Conservation (phyloP, 2,113 vertebrate genomes). For the Terrapene triunguis region DNA sequence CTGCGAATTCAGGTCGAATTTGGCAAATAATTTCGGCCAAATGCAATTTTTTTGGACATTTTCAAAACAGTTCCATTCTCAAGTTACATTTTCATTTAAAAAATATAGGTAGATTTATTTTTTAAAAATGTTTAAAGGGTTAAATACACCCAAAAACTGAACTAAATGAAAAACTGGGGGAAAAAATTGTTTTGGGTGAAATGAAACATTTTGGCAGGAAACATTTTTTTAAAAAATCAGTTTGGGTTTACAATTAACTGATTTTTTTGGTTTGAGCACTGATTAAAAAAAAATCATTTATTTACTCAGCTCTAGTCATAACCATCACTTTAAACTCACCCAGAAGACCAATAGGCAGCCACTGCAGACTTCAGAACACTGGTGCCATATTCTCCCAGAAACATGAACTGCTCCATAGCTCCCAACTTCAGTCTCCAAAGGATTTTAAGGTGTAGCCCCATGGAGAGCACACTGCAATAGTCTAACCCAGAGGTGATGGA, state of each 20-base stretch:
- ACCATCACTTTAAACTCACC: not conserved
- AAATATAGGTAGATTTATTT: not conserved
- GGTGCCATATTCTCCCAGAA: not conserved
- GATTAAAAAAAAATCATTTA: not conserved
- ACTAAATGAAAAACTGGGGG: not conserved
- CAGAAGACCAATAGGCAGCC: not conserved
- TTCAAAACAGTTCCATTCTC: not conserved
- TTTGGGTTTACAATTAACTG: not conserved
- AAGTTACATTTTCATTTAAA: not conserved
- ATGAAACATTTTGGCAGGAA: too few relatives aligned
- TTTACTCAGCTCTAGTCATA: not conserved
- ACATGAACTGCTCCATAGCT: not conserved
- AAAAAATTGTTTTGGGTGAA: not conserved
- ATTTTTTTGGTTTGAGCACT: not conserved
- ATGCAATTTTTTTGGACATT: not conserved
- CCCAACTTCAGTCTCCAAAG: not conserved
- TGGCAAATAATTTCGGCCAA: not conserved
- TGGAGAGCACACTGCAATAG: not conserved
- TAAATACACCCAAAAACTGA: not conserved
- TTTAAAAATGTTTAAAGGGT: too few relatives aligned
- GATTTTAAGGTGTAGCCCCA: not conserved
- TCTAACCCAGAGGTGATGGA: not conserved
- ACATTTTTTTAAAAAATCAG: not conserved
- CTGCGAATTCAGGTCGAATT: not conserved
- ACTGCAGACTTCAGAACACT: not conserved